Evolutionary conservation across 53 echinoderm and acorn worm genomes (phyloP), one percentile per base, ranked within the genome.

Genomic region (Arbacia lixula): DNA sequence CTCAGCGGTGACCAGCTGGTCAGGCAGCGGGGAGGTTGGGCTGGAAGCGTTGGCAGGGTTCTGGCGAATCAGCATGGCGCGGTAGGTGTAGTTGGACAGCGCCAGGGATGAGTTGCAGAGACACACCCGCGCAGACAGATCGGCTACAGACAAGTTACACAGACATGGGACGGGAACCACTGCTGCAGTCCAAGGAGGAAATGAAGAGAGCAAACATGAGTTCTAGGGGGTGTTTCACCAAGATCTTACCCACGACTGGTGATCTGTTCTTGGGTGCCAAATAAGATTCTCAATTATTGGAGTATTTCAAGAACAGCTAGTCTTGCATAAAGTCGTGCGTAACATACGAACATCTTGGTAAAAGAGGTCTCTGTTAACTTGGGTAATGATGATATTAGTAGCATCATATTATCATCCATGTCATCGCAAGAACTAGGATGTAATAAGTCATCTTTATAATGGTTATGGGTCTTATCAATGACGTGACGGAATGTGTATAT

Each of bases 71-170:
- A 77, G 40, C 20, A 57, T 34, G 37, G 43, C 77, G 56, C 21
- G 56, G 58, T 77, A 77, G 12, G 77, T 57, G 77, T 37, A 77
- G 77, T 77, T 77, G 57, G 77, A 77, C 34, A 58, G 57, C 3
- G 77, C 77, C 3, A 77, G 77, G 40, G 77, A 77, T 11, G 77
- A 37, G 77, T 77, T 77, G 77, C 77, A 77, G 77, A 77, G 77
- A 26, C 77, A 77, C 14, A 77, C 58, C 21, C 43, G 34, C 2
- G 58, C 77, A 6, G 77, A 77, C 19, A 36, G 12, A 22, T 20
- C 36, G 21, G 16, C 58, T 8, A 40, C 17, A 31, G 56, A 34
- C 6, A 77, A 36, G 22, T 40, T 58, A 16, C 56, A 58, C 2
- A 77, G 60, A 14, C 58, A 56, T 2, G 77, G 77, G 1, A 58